Base-by-base conservation (phyloP, 1,140 invertebrate species). In the Drosophila bipectinata region DNA sequence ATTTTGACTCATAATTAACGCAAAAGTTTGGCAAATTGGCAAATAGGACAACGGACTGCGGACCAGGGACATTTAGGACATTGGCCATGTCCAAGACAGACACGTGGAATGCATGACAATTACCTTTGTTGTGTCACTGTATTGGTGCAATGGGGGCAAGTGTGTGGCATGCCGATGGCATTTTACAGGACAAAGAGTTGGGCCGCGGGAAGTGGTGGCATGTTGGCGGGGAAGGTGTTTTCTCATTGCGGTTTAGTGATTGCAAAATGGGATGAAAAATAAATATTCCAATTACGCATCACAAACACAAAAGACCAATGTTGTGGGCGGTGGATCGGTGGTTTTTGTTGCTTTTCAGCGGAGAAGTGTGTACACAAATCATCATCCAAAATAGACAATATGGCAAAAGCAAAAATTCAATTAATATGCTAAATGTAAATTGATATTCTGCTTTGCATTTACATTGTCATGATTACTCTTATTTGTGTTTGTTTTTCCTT, bases 391-490 rank as follows among this genome's bases (percentile, higher is more conserved):
- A 68, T 73, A 69, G 73, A 84, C 80, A 84, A 68, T 47, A 69
- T 55, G 56, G 85, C 66, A 78, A 68, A 82, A 67, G 66, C 82
- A 88, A 82, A 87, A 87, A 87, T 83, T 76, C 83, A 88, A 88
- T 87, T 87, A 87, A 88, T 82, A 88, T 83, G 75, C 83, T 72
- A 73, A 87, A 83, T 83, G 83, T 83, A 88, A 87, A 87, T 87
- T 87, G 83, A 88, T 82, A 88, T 87, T 76, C 47, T 44, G 37
- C 60, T 44, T 56, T 63, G 55, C 74, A 75, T 87, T 75, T 60
- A 72, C 56, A 79, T 61, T 72, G 57, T 49, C 14, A 39, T 68
- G 66, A 68, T 69, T 69, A 69, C 66, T 56, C 10, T 30, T 69
- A 37, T 62, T 62, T 62, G 63, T 72, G 44, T 59, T 58, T 73